These are phyloP conservation scores for Phyllostomus hastatus DNA, from an alignment of 2,113 vertebrate species.

Conservation along the genomic window DNA sequence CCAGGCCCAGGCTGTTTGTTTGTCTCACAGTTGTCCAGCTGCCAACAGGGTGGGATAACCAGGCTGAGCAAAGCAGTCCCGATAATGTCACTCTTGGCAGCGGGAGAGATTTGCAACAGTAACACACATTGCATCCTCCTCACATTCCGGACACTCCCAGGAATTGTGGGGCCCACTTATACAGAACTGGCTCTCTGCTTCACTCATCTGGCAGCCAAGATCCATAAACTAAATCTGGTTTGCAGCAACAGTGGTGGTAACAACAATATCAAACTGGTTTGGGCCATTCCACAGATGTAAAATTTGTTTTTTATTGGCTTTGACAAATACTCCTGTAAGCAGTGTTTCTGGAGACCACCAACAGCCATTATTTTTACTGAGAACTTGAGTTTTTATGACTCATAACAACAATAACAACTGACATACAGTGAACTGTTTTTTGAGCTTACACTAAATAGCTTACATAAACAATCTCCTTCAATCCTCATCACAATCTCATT, in stretches of 20 bases:
- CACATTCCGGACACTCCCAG: conserved; percentile 65
- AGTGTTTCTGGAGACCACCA: neutral
- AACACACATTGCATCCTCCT: neutral
- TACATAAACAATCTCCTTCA: conserved; percentile 1
- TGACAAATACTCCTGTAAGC: conserved; percentile 28
- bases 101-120: conserved; percentile 21
- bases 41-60: conserved; percentile 41
- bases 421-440: neutral
- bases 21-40: conserved; percentile 42
- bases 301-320: conserved; percentile 43
- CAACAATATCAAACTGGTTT: conserved; percentile 27
- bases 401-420: neutral
- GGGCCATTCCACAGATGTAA: conserved; percentile 7
- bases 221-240: conserved; percentile 41
- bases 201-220: conserved; percentile 54
- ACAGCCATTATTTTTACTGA: conserved; percentile 19
- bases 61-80: conserved; percentile 26
- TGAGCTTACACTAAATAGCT: neutral
- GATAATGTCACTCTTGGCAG: conserved; percentile 66
- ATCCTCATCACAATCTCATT: neutral
- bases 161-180: neutral
- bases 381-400: conserved; percentile 38
- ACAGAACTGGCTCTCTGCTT: conserved; percentile 8
- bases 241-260: conserved; percentile 40
- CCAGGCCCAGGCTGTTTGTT: conserved; percentile 1